Evolutionary conservation across 2,797 vertebrate species (phyloP).

Genomic region (Phalloptychus januarius): DNA sequence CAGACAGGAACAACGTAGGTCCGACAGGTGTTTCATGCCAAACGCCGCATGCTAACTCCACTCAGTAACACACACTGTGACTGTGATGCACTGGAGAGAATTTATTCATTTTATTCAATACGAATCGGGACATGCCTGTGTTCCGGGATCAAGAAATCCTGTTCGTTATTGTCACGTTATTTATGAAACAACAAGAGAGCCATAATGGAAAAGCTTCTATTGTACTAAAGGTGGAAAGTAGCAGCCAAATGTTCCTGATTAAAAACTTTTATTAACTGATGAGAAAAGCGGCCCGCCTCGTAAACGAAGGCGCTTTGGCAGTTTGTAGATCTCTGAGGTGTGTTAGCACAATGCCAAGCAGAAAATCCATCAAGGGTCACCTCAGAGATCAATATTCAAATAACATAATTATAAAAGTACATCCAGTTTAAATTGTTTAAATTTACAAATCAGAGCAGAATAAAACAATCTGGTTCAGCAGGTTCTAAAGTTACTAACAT

Average conservation of each 20-base stretch:
- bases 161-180: background rate
- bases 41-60: slow-evolving; percentile 50
- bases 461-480: background rate
- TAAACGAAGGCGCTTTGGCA: background rate
- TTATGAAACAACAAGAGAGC: background rate
- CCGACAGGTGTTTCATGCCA: slow-evolving; percentile 60
- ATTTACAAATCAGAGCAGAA: background rate
- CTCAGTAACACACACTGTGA: slow-evolving; percentile 43
- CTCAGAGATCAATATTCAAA: background rate
- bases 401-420: background rate
- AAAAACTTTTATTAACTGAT: background rate
- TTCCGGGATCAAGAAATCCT: background rate
- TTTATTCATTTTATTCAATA: background rate
- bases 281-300: background rate
- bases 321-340: background rate
- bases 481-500: too few relatives aligned
- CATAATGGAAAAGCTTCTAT: background rate
- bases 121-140: background rate
- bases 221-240: background rate
- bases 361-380: background rate
- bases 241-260: background rate
- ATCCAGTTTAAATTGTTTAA: background rate
- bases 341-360: background rate
- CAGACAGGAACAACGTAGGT: slow-evolving; percentile 58
- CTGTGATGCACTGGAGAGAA: slow-evolving; percentile 46